Evolutionary conservation across 1,140 invertebrate genomes (phyloP).

Genomic region (Anagrus nilaparvatae): DNA sequence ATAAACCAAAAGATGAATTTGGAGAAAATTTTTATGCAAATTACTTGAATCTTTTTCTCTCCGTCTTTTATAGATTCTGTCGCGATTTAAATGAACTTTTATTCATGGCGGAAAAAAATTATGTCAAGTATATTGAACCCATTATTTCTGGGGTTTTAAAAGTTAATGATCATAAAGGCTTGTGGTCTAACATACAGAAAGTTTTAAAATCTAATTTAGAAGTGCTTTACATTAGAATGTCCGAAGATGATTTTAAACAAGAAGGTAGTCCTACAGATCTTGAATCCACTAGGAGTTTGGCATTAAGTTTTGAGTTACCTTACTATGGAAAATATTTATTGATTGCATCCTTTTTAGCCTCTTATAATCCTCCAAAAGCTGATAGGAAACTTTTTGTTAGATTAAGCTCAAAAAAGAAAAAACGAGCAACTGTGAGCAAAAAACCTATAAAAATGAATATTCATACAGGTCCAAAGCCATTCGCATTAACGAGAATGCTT

Average conservation of each 20-base stretch:
- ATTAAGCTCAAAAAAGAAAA: constrained; percentile 49
- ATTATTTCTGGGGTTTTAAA: constrained; percentile 48
- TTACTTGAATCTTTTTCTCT: constrained; percentile 70
- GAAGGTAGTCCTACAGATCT: constrained; percentile 29
- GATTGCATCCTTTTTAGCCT: constrained; percentile 82
- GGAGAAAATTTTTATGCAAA: constrained; percentile 53
- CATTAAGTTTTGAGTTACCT: constrained; percentile 70
- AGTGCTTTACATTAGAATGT: constrained; percentile 65
- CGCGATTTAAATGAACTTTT: constrained; percentile 70
- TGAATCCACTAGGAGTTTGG: constrained; percentile 45
- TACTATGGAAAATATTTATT: constrained; percentile 82
- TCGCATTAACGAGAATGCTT: constrained; percentile 72
- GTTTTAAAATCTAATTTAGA: constrained; percentile 64
- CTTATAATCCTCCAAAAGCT: constrained; percentile 77
- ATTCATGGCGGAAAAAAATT: constrained; percentile 59
- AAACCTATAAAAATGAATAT: constrained; percentile 4
- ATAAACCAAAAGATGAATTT: constrained; percentile 30
- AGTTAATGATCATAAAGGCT: constrained; percentile 50
- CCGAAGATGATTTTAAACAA: constrained; percentile 24
- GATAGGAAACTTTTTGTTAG: constrained; percentile 77
- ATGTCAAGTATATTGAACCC: constrained; percentile 65
- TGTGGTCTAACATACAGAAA: constrained; percentile 71
- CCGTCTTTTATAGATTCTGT: constrained; percentile 70
- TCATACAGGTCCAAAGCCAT: constrained; percentile 60
- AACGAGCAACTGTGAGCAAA: constrained; percentile 27